Evolutionary conservation across 2,888 invertebrate genomes (phyloP).

Genomic region (Rambutsinella grinnellia): DNA sequence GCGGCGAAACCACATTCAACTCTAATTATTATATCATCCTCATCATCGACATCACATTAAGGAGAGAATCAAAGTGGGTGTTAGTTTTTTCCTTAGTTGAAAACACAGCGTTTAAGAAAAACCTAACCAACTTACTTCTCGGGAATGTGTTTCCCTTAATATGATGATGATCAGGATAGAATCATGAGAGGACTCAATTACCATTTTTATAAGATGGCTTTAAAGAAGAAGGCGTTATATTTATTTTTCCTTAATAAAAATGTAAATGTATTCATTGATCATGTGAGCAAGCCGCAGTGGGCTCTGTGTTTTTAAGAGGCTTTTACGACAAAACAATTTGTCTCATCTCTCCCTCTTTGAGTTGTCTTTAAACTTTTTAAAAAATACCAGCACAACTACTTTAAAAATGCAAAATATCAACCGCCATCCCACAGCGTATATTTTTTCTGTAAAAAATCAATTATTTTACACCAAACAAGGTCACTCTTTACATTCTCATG

Average conservation of each 20-base stretch:
- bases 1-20: neutral
- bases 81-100: neutral
- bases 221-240: neutral
- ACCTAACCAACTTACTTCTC: too few species aligned
- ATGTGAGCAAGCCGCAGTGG: neutral
- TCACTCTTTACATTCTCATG: too few species aligned
- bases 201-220: neutral
- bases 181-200: neutral
- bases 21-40: neutral
- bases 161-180: neutral
- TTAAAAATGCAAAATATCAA: too few species aligned
- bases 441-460: constrained; percentile 9
- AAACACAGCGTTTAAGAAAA: neutral
- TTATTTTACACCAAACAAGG: constrained; percentile 7
- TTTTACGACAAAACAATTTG: constrained; percentile 42
- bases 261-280: neutral
- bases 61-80: neutral
- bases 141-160: too few species aligned
- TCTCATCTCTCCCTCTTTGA: neutral
- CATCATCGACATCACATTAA: neutral
- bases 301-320: too few species aligned
- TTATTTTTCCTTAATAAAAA: neutral
- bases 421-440: too few species aligned
- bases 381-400: too few species aligned
- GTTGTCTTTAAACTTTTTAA: neutral